Conservation (phyloP, 2,113 vertebrate genomes). For the Hippolais icterina region DNA sequence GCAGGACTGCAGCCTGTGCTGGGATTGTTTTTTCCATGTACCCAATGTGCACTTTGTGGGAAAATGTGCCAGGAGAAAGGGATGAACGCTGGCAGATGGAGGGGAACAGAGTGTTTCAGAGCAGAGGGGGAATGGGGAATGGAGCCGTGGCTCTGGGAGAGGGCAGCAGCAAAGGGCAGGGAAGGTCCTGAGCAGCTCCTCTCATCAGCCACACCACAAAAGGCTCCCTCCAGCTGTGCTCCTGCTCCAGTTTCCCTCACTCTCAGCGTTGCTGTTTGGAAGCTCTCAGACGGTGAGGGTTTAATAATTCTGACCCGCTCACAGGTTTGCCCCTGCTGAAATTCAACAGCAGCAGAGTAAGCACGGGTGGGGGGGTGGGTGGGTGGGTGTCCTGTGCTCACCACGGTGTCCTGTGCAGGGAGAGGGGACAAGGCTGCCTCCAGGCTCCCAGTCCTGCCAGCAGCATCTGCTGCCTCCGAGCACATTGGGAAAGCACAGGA, state of each 20-base stretch:
- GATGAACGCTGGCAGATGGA: neutral
- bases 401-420: fast-evolving
- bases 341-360: neutral
- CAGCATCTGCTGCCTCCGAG: neutral
- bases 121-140: neutral
- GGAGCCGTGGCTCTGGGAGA: neutral
- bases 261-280: neutral
- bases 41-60: neutral
- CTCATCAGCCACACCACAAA: neutral
- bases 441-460: neutral
- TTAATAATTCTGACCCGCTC: neutral
- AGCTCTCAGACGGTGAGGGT: neutral
- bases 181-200: fast-evolving
- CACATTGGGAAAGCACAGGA: neutral
- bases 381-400: neutral
- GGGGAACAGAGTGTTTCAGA: neutral
- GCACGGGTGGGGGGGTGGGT: neutral
- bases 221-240: neutral
- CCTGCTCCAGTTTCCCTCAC: neutral
- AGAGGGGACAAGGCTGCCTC: neutral
- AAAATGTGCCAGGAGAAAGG: neutral
- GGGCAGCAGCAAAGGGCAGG: neutral
- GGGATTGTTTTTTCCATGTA: neutral
- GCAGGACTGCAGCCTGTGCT: neutral
- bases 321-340: neutral